phyloP scores from a whole-genome alignment of 1,140 invertebrate species.

The Leptinotarsa defecta region DNA sequence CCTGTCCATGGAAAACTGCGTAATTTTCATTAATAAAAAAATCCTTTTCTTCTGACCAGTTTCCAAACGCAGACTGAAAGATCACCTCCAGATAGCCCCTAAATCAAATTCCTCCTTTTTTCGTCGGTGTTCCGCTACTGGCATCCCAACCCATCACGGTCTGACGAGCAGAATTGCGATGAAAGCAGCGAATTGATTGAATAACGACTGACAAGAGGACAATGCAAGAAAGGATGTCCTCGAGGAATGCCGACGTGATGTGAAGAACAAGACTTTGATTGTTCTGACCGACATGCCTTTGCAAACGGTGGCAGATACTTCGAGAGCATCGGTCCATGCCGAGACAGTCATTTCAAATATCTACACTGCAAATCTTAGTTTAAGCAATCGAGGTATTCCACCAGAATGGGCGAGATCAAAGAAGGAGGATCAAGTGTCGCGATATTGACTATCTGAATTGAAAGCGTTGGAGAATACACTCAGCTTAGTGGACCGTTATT shows the following conservation, averaged over 20 bases:
- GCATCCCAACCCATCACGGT: not conserved
- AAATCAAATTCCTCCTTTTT: constrained; percentile 1
- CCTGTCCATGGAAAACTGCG: no score
- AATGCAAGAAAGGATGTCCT: constrained; percentile 45
- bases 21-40: no score
- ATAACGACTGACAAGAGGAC: constrained; percentile 49
- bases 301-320: constrained; percentile 24
- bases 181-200: constrained; percentile 46
- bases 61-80: not conserved
- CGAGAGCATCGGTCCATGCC: constrained; percentile 4
- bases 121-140: not conserved
- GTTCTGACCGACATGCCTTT: constrained; percentile 27
- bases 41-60: not conserved
- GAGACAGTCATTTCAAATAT: constrained; percentile 21
- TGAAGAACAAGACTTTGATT: constrained; percentile 41
- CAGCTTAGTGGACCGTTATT: no score
- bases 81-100: not conserved
- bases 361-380: constrained; percentile 15
- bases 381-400: not conserved
- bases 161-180: constrained; percentile 39
- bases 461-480: no score
- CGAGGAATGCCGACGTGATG: constrained; percentile 49
- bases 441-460: no score
- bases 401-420: not conserved
- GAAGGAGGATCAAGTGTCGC: not conserved